These are phyloP conservation scores for Colossoma macropomum DNA, from an alignment of 2,113 vertebrate species.

Conservation along the genomic window DNA sequence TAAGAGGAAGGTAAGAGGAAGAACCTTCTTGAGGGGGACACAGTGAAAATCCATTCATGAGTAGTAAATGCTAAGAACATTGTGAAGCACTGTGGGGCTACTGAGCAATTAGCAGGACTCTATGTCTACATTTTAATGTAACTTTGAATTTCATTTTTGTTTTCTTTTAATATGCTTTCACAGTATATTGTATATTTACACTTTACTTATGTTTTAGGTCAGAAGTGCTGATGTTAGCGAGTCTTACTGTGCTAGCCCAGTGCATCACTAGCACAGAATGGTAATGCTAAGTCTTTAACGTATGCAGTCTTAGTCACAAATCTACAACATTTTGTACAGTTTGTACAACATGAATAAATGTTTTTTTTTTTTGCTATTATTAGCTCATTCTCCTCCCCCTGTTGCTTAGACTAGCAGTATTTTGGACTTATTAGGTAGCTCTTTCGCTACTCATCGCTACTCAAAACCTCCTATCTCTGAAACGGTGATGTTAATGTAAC, in stretches of 20 bases:
- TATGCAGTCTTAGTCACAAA: neutral
- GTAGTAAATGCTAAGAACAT: too few species aligned
- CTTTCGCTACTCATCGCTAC: too few species aligned
- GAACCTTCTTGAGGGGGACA: neutral
- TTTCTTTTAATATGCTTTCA: neutral
- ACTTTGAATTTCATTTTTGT: neutral
- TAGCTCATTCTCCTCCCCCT: neutral
- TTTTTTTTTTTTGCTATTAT: neutral
- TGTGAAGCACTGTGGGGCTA: too few species aligned
- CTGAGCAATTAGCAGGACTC: too few species aligned
- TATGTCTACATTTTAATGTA: neutral
- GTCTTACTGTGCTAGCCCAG: too few species aligned
- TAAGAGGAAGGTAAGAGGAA: neutral
- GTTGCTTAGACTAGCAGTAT: neutral
- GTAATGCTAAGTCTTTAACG: neutral
- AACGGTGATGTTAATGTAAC: too few species aligned
- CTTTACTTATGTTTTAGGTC: too few species aligned
- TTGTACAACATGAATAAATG: neutral
- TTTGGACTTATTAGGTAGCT: too few species aligned
- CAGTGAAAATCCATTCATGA: neutral
- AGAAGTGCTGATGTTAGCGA: too few species aligned
- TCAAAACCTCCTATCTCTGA: too few species aligned
- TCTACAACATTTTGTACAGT: neutral
- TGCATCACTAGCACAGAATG: too few species aligned
- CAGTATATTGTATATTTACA: too few species aligned